Percentiles rank a stretch among this genome's conserved stretches.
Evolutionary conservation across 2,113 vertebrate genomes (phyloP).

Genomic region (Todiramphus saurophagus): DNA sequence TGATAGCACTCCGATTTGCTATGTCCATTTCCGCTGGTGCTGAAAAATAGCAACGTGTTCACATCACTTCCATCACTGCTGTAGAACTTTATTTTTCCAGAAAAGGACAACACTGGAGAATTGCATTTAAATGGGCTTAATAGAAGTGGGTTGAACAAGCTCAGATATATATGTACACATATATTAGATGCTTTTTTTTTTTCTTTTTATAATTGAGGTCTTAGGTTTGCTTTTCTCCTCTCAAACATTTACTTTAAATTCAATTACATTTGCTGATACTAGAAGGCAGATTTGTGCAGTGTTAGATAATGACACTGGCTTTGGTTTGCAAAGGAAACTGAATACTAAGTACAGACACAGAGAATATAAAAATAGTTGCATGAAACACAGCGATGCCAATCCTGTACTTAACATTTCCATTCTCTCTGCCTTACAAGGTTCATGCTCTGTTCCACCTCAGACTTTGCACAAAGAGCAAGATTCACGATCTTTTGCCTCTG

Average conservation of each 20-base stretch:
- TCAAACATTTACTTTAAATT: slow-evolving; percentile 43
- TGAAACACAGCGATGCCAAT: not conserved
- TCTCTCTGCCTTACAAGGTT: not conserved
- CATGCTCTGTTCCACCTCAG: not conserved
- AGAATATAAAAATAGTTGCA: not conserved
- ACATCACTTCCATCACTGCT: not conserved
- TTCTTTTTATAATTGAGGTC: not conserved
- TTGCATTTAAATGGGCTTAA: not conserved
- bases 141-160: not conserved
- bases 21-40: not conserved
- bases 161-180: not conserved
- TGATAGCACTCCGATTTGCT: not conserved
- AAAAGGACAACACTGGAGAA: not conserved
- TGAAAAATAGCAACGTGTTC: not conserved
- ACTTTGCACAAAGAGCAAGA: not conserved
- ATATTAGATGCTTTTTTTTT: not conserved
- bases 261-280: slow-evolving; percentile 1
- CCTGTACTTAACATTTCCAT: not conserved
- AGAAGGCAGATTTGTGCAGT: slow-evolving; percentile 3
- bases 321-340: slow-evolving; percentile 6
- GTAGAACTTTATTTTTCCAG: not conserved
- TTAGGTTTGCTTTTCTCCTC: slow-evolving; percentile 15
- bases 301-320: not conserved
- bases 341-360: not conserved
- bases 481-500: not conserved